Evolutionary conservation across 2,113 vertebrate species (phyloP), one percentile per base, ranked within the genome.

Genomic region (cattle (Bos taurus)): DNA sequence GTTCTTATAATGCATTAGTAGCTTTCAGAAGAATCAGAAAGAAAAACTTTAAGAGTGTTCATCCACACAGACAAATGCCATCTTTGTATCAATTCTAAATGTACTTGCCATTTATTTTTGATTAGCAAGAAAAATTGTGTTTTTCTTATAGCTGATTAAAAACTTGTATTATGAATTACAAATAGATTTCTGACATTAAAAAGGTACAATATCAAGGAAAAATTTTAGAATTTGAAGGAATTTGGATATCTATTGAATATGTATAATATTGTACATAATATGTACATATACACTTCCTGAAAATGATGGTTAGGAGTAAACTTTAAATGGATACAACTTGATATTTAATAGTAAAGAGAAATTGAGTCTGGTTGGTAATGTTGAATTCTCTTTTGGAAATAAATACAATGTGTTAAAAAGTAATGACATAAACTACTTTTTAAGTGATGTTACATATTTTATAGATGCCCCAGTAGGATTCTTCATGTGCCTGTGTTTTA

Each of bases 351-450:
- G 74, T 96, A 92, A 94, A 96, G 89, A 95, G 25, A 93, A 94
- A 82, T 21, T 74, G 4, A 5, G 14, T 52, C 56, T 97, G 48
- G 93, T 80, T 59, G 64, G 80, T 98, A 64, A 56, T 95, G 96
- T 85, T 87, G 71, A 96, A 97, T 97, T 78, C 74, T 97, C 84
- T 96, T 98, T 97, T 90, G 59, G 95, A 98, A 97, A 95, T 97
- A 96, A 97, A 54, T 71, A 30, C 15, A 83, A 91, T 19, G 16
- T 64, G 7, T 90, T 97, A 90, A 98, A 98, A 98, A 98, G 95
- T 60, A 81, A 64, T 91, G 96, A 97, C 90, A 95, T 96, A 90
- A 94, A 86, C 52, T 82, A 91, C 78, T 91, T 93, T 97, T 95
- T 89, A 97, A 93, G 26, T 40, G 88, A 84, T 92, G 46, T 30